Base-by-base conservation (phyloP, 2,888 invertebrate genomes). In the Tortricodes alternella region DNA sequence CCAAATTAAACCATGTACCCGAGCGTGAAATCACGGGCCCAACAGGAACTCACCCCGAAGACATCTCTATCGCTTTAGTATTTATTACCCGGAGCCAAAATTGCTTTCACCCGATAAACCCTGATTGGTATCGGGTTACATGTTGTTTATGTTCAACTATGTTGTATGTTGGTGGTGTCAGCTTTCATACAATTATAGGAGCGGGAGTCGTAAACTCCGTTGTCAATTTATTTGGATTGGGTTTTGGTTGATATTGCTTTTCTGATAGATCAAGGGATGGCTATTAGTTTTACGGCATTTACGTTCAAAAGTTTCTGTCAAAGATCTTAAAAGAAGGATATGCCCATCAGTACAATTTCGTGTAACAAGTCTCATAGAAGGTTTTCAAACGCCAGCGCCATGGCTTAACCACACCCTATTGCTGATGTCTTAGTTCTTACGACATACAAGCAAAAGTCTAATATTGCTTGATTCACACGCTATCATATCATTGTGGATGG, bases 121-220 rank as follows among this genome's bases (percentile, higher is more conserved):
- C 48, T 48, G 55, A 55, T 55, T 55, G 55, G 48, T 19, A 38
- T 55, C 55, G 41, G 55, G 48, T 55, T 55, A 55, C 55, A 53
- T n/a, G 32, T 44, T 35, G 48, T 48, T 48, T 49, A 49, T 49
- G 48, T 41, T 21, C 43, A 13, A 52, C 44, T 27, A 27, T 43
- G 55, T 35, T 41, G 21, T 49, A 39, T 50, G 44, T 38, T 19
- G n/a, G 15, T 3, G 41, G 44, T 29, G 44, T 29, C 44, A 18
- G 18, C 27, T 29, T 44, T 29, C 44, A 44, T 44, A 44, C 44
- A 44, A 44, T 44, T 44, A 44, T 44, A 24, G 16, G 27, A 18
- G n/a, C 16, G 46, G 55, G 41, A 7, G 53, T 49, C 55, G 55
- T 55, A 55, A 55, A 53, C 46, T 46, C 38, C 46, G 41, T 53